phyloP scores from a whole-genome alignment of 2,113 vertebrate species.

The Rhinolophus sinicus region DNA sequence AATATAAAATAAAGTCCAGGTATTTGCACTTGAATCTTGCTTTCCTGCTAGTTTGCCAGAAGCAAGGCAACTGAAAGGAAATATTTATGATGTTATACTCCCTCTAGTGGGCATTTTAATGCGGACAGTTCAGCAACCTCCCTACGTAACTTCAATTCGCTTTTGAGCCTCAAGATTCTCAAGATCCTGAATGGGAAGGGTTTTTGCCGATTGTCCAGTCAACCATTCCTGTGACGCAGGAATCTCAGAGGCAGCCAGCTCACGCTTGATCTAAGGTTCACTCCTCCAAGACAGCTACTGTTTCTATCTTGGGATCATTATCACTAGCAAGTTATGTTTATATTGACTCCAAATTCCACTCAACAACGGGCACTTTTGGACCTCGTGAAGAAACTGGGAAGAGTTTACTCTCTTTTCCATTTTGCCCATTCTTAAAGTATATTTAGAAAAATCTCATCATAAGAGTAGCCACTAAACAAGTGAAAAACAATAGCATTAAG shows the following conservation, averaged over 20 bases:
- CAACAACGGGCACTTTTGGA: background rate
- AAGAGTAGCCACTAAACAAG: background rate
- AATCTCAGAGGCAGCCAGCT: background rate
- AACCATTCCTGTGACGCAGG: background rate
- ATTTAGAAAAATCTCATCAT: background rate
- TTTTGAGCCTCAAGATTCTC: background rate
- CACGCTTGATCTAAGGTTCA: background rate
- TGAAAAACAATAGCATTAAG: background rate
- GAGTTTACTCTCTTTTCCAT: background rate
- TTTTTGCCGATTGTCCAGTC: background rate
- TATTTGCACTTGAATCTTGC: background rate
- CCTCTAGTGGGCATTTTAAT: slow-evolving; percentile 81
- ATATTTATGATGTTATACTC: slow-evolving; percentile 83
- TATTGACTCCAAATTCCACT: background rate
- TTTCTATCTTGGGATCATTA: background rate
- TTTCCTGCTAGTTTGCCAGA: background rate
- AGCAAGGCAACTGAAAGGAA: background rate
- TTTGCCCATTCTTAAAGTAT: background rate
- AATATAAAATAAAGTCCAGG: background rate
- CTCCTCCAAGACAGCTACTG: background rate
- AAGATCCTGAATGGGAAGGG: rapidly evolving
- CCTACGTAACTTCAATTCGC: rapidly evolving
- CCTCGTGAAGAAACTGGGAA: background rate
- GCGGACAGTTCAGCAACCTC: background rate
- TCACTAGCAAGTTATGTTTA: background rate